phyloP scores from a whole-genome alignment of 2,113 vertebrate species.

The Carlito syrichta region DNA sequence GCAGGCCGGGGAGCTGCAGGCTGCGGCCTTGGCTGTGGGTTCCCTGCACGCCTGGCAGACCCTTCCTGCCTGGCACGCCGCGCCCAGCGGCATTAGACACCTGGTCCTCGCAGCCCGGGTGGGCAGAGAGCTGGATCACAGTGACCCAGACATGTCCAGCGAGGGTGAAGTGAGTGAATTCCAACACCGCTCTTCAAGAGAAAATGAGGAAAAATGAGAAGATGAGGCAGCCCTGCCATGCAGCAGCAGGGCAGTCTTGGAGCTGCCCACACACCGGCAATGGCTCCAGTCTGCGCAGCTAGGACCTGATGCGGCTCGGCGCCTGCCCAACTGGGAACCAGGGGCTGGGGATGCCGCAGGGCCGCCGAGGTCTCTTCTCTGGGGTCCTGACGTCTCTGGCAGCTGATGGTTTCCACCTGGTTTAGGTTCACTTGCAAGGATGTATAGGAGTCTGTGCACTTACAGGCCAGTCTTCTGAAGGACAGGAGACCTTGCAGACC shows the following conservation, averaged over 20 bases:
- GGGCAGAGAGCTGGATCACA: neutral
- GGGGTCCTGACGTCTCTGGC: neutral
- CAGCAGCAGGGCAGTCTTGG: accelerated
- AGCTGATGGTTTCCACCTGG: neutral
- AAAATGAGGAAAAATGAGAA: neutral
- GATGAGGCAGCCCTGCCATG: neutral
- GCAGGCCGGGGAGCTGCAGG: too few species aligned
- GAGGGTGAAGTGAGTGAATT: neutral
- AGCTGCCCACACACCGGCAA: too few species aligned
- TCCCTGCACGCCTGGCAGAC: neutral
- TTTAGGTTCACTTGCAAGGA: neutral
- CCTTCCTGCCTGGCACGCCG: accelerated
- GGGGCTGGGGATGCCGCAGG: too few species aligned
- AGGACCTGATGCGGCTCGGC: too few species aligned
- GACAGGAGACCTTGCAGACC: too few species aligned
- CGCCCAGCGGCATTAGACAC: neutral
- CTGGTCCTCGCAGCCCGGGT: neutral
- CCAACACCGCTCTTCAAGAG: neutral
- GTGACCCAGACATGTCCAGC: neutral
- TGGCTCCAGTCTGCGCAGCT: too few species aligned
- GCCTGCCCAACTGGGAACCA: neutral
- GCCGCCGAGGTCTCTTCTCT: neutral
- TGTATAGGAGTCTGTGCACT: neutral
- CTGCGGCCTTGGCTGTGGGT: accelerated
- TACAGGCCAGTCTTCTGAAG: neutral